phyloP scores from a whole-genome alignment of 2,797 vertebrate genomes.

The Aratinga solstitialis region DNA sequence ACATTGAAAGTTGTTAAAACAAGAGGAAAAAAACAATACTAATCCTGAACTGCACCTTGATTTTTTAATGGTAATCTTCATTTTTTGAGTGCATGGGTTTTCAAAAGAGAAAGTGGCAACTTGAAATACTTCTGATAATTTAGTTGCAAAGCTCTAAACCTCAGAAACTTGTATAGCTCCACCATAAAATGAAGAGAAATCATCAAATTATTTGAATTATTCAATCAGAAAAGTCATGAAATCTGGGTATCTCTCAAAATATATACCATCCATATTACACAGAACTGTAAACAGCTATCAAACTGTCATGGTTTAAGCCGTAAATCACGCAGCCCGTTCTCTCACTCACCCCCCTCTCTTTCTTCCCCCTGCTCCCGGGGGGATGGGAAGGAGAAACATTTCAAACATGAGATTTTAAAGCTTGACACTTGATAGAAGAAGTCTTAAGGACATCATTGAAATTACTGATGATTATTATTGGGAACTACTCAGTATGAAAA shows the following conservation, averaged over 20 bases:
- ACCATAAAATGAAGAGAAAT: neutral
- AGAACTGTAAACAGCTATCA: neutral
- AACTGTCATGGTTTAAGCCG: too few relatives aligned
- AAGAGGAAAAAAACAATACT: neutral
- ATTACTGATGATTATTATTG: neutral
- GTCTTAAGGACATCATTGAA: neutral
- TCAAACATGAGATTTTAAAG: neutral
- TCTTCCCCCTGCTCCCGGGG: too few relatives aligned
- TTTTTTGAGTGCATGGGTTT: neutral
- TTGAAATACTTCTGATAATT: neutral
- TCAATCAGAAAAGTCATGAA: neutral
- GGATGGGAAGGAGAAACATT: neutral
- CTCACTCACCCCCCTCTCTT: too few relatives aligned
- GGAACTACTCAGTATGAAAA: neutral
- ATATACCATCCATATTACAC: neutral
- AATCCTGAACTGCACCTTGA: neutral
- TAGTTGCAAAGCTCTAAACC: neutral
- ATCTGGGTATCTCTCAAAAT: neutral
- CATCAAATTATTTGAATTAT: neutral
- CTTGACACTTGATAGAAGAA: neutral
- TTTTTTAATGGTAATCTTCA: neutral
- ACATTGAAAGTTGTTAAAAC: neutral
- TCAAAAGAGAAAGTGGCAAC: neutral
- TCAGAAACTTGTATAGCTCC: neutral
- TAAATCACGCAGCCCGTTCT: too few relatives aligned